A percentile compares a stretch with the other conserved stretches of the same genome.
These are phyloP conservation scores for Eutolmus rufibarbis DNA, from an alignment of 2,888 invertebrate genomes.

Conservation along the genomic window DNA sequence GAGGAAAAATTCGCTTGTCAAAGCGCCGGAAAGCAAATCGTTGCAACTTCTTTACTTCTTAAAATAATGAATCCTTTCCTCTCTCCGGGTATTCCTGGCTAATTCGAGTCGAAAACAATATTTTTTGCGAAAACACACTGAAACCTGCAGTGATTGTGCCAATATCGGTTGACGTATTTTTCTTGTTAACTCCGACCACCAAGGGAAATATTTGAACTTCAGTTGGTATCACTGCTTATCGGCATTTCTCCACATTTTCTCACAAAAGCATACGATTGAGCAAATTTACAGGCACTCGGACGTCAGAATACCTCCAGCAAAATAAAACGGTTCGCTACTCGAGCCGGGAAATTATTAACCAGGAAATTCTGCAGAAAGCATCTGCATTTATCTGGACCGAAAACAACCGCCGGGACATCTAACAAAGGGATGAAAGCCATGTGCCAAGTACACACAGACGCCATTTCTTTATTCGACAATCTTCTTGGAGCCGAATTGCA, in stretches of 20 bases:
- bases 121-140: neutral
- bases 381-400: neutral
- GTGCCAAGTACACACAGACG: conserved; percentile 47
- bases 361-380: neutral
- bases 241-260: conserved; percentile 33
- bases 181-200: conserved; percentile 30
- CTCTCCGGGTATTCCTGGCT: neutral
- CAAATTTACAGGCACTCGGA: neutral
- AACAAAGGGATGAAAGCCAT: conserved; percentile 43
- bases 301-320: neutral
- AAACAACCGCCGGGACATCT: conserved; percentile 1
- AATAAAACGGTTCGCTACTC: neutral
- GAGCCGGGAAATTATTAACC: neutral
- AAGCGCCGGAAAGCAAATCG: neutral
- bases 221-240: conserved; percentile 37
- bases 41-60: neutral
- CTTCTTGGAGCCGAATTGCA: conserved; percentile 13
- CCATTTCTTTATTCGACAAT: conserved; percentile 45
- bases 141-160: neutral
- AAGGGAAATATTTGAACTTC: conserved; percentile 17
- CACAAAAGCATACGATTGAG: conserved; percentile 16
- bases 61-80: neutral
- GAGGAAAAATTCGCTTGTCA: neutral
- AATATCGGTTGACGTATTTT: conserved; percentile 33
- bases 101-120: neutral